These are phyloP conservation scores for Pachyrhynchus sulphureomaculatus DNA, from an alignment of 1,140 invertebrate genomes.

Conservation along the genomic window DNA sequence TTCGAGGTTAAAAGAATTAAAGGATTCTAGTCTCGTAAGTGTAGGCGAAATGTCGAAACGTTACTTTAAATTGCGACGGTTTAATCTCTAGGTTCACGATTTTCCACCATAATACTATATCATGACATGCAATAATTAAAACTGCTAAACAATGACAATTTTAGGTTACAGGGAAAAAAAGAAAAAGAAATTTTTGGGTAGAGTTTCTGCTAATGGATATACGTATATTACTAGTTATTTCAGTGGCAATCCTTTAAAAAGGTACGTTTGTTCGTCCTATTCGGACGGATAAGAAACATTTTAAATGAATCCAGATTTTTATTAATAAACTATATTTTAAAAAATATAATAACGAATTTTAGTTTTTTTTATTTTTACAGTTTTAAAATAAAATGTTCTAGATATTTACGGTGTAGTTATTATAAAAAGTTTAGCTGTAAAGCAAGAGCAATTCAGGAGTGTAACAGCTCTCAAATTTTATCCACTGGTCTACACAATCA, in stretches of 20 bases:
- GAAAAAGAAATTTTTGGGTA: slow-evolving; percentile 5
- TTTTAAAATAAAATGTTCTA: slow-evolving; percentile 1
- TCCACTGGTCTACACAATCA: slow-evolving; percentile 7
- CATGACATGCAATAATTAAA: too few relatives aligned
- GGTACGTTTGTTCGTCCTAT: neutral
- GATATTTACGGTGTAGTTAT: slow-evolving; percentile 21
- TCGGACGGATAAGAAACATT: neutral
- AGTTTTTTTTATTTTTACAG: too few relatives aligned
- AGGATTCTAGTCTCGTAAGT: too few relatives aligned
- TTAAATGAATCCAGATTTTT: too few relatives aligned
- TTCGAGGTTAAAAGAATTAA: too few relatives aligned
- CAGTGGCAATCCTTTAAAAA: slow-evolving; percentile 2
- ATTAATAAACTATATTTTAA: too few relatives aligned
- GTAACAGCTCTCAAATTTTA: neutral
- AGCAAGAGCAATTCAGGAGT: slow-evolving; percentile 15
- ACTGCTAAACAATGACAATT: too few relatives aligned
- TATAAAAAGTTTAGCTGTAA: slow-evolving; percentile 9
- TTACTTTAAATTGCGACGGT: too few relatives aligned
- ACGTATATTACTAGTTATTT: slow-evolving; percentile 23
- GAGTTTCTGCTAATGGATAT: slow-evolving; percentile 6
- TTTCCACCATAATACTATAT: too few relatives aligned
- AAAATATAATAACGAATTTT: too few relatives aligned
- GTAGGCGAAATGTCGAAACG: too few relatives aligned
- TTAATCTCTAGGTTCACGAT: too few relatives aligned
- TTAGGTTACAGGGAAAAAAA: slow-evolving; percentile 11